Evolutionary conservation across 2,113 vertebrate genomes (phyloP).

Genomic region (Electrona antarctica): DNA sequence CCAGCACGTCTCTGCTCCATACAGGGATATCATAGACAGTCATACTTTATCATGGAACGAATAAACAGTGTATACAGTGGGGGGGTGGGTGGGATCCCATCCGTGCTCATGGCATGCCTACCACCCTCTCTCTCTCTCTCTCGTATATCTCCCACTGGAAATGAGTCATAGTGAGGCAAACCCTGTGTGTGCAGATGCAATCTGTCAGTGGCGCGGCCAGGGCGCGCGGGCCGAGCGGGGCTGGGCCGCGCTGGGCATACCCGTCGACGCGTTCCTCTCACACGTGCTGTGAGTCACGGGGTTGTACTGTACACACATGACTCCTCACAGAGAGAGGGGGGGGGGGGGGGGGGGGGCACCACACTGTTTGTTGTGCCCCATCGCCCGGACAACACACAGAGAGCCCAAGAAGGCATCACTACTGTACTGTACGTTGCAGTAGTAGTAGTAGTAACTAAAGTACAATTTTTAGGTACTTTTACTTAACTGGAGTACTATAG

Average conservation of each 20-base stretch:
- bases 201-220: conserved; percentile 1
- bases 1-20: too few relatives aligned
- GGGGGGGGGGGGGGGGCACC: conserved; percentile 32
- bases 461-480: too few relatives aligned
- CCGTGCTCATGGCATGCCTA: conserved; percentile 3
- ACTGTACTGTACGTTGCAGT: too few relatives aligned
- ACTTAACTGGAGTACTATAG: too few relatives aligned
- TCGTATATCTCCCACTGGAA: conserved; percentile 41
- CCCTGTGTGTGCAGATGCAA: conserved; percentile 49
- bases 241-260: conserved; percentile 16
- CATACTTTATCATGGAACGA: too few relatives aligned
- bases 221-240: too few relatives aligned
- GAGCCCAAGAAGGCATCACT: not conserved
- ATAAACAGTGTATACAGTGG: too few relatives aligned
- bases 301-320: not conserved
- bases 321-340: not conserved
- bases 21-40: too few relatives aligned
- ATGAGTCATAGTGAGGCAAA: conserved; percentile 60
- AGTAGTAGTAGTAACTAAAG: not conserved
- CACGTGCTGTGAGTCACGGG: conserved; percentile 52
- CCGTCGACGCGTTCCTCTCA: conserved; percentile 39
- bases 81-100: not conserved
- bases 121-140: conserved; percentile 19
- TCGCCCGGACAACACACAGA: conserved; percentile 53
- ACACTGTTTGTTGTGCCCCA: conserved; percentile 49